A percentile compares a stretch with the other conserved stretches of the same genome.
These are phyloP conservation scores for Fundulus diaphanus DNA, from an alignment of 2,797 vertebrate genomes.

Conservation along the genomic window DNA sequence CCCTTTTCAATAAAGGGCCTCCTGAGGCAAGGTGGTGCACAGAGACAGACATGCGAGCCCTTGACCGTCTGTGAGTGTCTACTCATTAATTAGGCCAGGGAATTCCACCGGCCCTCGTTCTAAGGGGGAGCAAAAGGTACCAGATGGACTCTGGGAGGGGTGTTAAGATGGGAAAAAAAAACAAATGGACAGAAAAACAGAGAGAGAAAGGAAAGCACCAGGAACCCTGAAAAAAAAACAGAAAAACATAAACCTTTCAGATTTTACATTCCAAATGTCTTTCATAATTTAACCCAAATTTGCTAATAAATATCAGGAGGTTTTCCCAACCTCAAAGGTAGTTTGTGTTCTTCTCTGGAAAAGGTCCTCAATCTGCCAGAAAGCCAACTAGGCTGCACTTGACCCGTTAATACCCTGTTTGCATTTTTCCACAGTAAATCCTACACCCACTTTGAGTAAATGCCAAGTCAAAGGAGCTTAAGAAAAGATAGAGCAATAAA, in stretches of 20 bases:
- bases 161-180: conserved; percentile 68
- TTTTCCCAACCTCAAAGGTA: conserved; percentile 69
- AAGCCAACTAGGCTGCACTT: conserved; percentile 78
- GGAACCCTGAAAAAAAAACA: conserved; percentile 8
- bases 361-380: conserved; percentile 78
- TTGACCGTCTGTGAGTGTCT: conserved; percentile 83
- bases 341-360: conserved; percentile 68
- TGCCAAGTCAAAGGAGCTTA: conserved; percentile 82
- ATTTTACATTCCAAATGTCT: conserved; percentile 36
- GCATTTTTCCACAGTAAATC: conserved; percentile 72
- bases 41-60: conserved; percentile 79
- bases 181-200: conserved; percentile 60
- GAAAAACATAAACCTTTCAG: conserved; percentile 32
- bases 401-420: conserved; percentile 85
- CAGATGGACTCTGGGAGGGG: conserved; percentile 86
- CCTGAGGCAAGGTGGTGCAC: conserved; percentile 66
- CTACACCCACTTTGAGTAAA: conserved; percentile 70
- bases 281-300: conserved; percentile 56
- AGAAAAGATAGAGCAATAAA: conserved; percentile 78
- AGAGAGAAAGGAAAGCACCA: conserved; percentile 40
- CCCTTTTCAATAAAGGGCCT: conserved; percentile 80
- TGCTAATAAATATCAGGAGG: conserved; percentile 58
- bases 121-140: conserved; percentile 81
- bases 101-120: conserved; percentile 82
- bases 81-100: conserved; percentile 87